Evolutionary conservation across 2,888 invertebrate species (phyloP), one percentile per base, ranked within the genome.

Genomic region (Troides aeacus): DNA sequence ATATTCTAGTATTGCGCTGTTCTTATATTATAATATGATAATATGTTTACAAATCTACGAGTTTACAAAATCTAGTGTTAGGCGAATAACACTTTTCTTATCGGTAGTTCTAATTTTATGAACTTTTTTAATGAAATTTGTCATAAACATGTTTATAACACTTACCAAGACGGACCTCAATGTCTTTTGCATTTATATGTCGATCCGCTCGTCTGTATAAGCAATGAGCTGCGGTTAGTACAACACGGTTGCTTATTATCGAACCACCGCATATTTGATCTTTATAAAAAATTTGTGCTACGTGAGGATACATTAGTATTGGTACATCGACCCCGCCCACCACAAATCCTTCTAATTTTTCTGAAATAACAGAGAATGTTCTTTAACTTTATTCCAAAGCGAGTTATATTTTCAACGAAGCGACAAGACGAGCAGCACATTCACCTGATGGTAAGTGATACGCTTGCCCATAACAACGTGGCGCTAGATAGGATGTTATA

Each of bases 301-400:
- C 64, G 53, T 73, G 69, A 0, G 75, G 75, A 36, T 74, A 74
- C 73, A 73, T 73, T 2, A 59, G 17, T 69, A 75, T 73, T 1
- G 74, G 71, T 21, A 73, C 73, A 8, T 69, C 66, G 3, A 75
- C 66, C 8, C 75, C 75, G 10, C 73, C 73, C 6, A 73, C 69
- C 10, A 73, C 61, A 30, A 67, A 53, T 4, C 69, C 74, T 18
- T 30, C 24, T 18, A 69, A 10, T 5, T 6, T 8, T 39, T 15
- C 69, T 69, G 61, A 17, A 60, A 66, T 18, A 2, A 61, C 46
- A 46, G 12, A 15, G 15, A 46, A 46, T 39, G 39, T 39, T 8
- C 10, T 39, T 7, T 39, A 8, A 50, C 50, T 18, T 18, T 15
- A 50, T 50, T 50, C 15, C 3, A 50, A 50, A 50, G 50, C 5